phyloP scores from a whole-genome alignment of 2,888 invertebrate genomes.

The Litoditis marina region DNA sequence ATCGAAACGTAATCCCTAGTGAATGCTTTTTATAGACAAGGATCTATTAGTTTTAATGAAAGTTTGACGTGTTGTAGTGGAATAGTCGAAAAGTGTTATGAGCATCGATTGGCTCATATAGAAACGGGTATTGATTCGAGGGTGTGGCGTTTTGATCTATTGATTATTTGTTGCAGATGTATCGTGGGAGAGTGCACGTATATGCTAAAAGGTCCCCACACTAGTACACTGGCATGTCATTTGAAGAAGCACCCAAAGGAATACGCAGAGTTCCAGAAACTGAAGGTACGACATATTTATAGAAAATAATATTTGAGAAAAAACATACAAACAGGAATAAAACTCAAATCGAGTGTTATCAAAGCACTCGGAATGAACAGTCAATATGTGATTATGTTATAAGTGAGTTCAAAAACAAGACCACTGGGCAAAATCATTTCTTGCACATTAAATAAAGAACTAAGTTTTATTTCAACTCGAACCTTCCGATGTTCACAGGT shows the following conservation, averaged over 20 bases:
- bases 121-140: not conserved
- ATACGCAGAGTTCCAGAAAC: slow-evolving; percentile 58
- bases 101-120: not conserved
- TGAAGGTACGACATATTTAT: slow-evolving; percentile 40
- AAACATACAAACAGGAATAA: no score
- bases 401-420: no score
- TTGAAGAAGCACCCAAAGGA: slow-evolving; percentile 58
- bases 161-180: no score
- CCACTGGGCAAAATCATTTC: not conserved
- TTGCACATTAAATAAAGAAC: not conserved
- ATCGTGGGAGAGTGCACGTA: slow-evolving; percentile 60
- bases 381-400: no score
- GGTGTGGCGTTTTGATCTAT: no score
- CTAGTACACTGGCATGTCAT: slow-evolving; percentile 59
- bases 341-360: no score
- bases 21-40: no score
- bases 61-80: no score
- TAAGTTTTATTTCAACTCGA: not conserved
- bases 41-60: no score
- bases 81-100: not conserved
- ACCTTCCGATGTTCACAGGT: no score
- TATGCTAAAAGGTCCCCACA: slow-evolving; percentile 59
- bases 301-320: not conserved
- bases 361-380: no score
- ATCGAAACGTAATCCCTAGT: no score